Base-by-base conservation (phyloP, 2,888 invertebrate genomes). In the Stenotaenia linearis region DNA sequence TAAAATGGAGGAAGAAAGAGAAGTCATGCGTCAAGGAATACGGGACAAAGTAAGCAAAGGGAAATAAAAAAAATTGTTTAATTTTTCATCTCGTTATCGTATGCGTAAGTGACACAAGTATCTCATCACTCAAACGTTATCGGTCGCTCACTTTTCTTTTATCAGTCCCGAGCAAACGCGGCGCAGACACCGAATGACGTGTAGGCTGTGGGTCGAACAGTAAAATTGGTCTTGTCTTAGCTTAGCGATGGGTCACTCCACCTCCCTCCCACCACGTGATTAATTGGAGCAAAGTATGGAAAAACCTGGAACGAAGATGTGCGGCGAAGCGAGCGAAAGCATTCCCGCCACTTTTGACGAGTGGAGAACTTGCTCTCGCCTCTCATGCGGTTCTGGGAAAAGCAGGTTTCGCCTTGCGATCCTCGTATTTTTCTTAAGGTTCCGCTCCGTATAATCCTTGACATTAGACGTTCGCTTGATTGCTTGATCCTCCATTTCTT, bases 1-100 rank as follows among this genome's bases (percentile, higher is more conserved):
- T 86, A 98, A 98, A 90, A 97, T 98, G 97, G 98, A 99, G 88
- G 97, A 96, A 86, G 98, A 99, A 88, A 90, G 99, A 83, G 99
- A 99, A 89, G 96, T 95, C 89, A 97, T 99, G 97, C 91, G 98
- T 86, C 97, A 98, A 89, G 97, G 96, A 88, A 98, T 99, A 88
- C 91, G 99, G 88, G 97, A 98, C 89, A 99, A 99, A 94, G 98
- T 98, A 86, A 87, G 90, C 28, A 5, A 9, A 75, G 12, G 25
- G 15, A 40, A 40, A 40, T 12, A 15, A 3, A 15, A 40, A 15
- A 3, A 45, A 40, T 9, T 40, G 15, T 61, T 61, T 61, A 61
- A 61, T 61, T 61, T 61, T 61, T 61, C 61, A 61, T 25, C 40
- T 45, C 12, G 5, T 56, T 61, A 61, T 61, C 61, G 23, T 23